Conservation (phyloP, 2,113 vertebrate species). For the Gallinago undulata region DNA sequence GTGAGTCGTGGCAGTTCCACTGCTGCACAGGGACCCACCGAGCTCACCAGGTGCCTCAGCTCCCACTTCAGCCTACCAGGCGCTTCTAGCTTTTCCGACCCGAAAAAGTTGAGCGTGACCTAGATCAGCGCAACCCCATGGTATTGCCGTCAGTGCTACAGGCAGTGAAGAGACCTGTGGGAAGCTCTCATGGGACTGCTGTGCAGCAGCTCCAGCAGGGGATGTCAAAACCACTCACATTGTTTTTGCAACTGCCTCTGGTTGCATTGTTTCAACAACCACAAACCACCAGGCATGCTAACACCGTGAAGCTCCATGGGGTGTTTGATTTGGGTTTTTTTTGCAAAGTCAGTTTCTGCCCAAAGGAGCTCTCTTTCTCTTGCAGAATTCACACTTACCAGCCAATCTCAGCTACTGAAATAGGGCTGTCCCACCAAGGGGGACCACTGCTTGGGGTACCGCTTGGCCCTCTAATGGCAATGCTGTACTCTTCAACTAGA, state of each 20-base stretch:
- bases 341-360: background rate
- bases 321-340: background rate
- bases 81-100: background rate
- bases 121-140: background rate
- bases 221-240: background rate
- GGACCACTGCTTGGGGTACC: background rate
- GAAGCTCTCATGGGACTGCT: background rate
- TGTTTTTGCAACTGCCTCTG: background rate
- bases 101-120: rapidly evolving
- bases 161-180: rapidly evolving
- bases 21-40: rapidly evolving
- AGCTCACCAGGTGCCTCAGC: background rate
- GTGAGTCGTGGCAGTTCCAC: background rate
- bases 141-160: rapidly evolving
- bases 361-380: background rate
- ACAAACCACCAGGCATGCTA: background rate
- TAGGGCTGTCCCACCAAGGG: background rate
- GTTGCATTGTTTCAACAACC: background rate
- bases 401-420: background rate
- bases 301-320: background rate
- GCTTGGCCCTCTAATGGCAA: rapidly evolving
- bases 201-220: background rate
- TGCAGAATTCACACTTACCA: background rate
- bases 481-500: background rate
- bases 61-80: background rate